A percentile compares a stretch with the other conserved stretches of the same genome.
These are phyloP conservation scores for Brassicogethes aeneus DNA, from an alignment of 2,888 invertebrate species.

Conservation along the genomic window DNA sequence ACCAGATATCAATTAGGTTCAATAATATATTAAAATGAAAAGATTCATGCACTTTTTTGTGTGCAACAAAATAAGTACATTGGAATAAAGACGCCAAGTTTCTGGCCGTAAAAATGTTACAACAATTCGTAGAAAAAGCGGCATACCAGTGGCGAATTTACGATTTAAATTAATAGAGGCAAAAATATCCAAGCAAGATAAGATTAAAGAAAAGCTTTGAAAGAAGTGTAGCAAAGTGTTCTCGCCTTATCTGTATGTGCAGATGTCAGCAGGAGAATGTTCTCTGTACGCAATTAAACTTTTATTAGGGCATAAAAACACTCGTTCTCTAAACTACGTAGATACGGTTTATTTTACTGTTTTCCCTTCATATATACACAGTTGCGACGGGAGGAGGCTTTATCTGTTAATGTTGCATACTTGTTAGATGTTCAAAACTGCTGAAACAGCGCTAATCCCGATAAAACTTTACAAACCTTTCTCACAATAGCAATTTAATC, in stretches of 20 bases:
- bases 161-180: slow-evolving; percentile 12
- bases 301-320: slow-evolving; percentile 28
- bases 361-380: slow-evolving; percentile 16
- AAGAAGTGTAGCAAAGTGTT: slow-evolving; percentile 17
- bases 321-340: slow-evolving; percentile 24
- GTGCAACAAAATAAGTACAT: too few species aligned
- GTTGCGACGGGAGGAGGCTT: neutral
- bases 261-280: slow-evolving; percentile 26
- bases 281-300: slow-evolving; percentile 28
- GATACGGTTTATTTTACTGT: slow-evolving; percentile 25
- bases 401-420: slow-evolving; percentile 3
- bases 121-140: too few species aligned
- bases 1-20: too few species aligned
- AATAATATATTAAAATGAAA: too few species aligned
- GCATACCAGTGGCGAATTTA: slow-evolving; percentile 3
- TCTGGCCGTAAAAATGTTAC: too few species aligned
- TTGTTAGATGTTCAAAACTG: neutral
- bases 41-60: too few species aligned
- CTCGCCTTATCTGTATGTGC: slow-evolving; percentile 24
- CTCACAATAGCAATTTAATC: neutral
- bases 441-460: slow-evolving; percentile 1
- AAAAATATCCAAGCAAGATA: slow-evolving; percentile 5
- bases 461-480: neutral
- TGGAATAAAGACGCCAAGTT: too few species aligned
- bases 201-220: slow-evolving; percentile 15